Evolutionary conservation across 2,113 vertebrate species (phyloP), one percentile per base, ranked within the genome.

Genomic region (Orthonyx spaldingii): DNA sequence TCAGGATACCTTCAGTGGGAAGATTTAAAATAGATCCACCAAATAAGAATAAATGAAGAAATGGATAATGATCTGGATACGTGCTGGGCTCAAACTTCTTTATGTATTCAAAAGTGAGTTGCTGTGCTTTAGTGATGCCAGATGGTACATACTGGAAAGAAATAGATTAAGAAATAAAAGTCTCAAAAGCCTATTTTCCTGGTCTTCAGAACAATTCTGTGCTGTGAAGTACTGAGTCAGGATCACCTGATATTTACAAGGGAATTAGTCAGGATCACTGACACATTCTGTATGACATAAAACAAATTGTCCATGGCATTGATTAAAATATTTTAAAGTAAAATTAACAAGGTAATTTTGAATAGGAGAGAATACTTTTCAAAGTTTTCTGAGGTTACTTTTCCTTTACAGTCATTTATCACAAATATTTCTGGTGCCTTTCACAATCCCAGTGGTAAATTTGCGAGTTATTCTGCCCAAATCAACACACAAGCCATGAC

Each of bases 151-250:
- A 95, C 61, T 96, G 93, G 72, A 93, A 96, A 87, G 93, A 97
- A 97, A 93, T 87, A 89, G 75, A 68, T 95, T 79, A 96, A 97
- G 35, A 76, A 95, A 88, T 97, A 94, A 35, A 94, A 96, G 93
- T 86, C 84, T 92, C 83, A 90, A 87, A 95, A 97, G 70, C 46
- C 90, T 94, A 11, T 95, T 97, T 95, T 90, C 64, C 28, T 92
- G 83, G 71, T 85, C 89, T 95, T 95, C 1, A 33, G 68, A 59
- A 81, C 94, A 93, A 95, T 97, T 96, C 89, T 93, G 49, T 94
- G 39, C 75, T 94, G 66, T 77, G 85, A 95, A 93, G 84, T 33
- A 50, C 19, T 96, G 95, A 97, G 90, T 86, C 72, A 90, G 84
- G 68, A 87, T 94, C 89, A 93, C 83, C 69, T 68, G 79, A 44